Evolutionary conservation across 2,888 invertebrate genomes (phyloP).

Genomic region (Acanthopleura granulata): DNA sequence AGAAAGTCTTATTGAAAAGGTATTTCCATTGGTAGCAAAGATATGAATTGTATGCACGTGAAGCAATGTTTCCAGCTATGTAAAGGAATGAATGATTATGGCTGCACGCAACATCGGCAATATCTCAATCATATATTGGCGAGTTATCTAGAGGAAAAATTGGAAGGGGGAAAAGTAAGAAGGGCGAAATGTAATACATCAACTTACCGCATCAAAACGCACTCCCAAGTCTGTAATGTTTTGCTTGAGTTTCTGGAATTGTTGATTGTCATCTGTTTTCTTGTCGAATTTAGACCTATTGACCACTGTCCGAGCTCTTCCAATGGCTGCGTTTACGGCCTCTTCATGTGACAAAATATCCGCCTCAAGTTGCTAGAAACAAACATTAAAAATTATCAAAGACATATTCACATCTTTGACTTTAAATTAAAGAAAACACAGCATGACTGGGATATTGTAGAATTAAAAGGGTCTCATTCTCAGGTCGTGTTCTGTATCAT

Average conservation of each 20-base stretch:
- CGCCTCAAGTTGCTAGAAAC: constrained; percentile 48
- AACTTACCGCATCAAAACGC: constrained; percentile 60
- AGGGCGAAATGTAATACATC: background rate
- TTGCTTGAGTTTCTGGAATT: constrained; percentile 63
- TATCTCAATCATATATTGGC: too few species aligned
- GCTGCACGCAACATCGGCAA: too few species aligned
- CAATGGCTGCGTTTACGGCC: constrained; percentile 44
- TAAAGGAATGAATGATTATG: too few species aligned
- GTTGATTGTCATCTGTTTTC: constrained; percentile 57
- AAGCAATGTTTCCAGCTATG: background rate
- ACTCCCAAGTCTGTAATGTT: constrained; percentile 63
- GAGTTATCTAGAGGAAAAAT: background rate
- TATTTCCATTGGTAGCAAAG: too few species aligned
- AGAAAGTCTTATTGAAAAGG: too few species aligned
- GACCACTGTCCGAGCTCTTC: constrained; percentile 52
- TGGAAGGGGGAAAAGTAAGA: background rate
- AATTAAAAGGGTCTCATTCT: too few species aligned
- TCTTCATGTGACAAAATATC: constrained; percentile 44
- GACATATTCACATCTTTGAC: too few species aligned
- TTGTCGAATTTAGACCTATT: constrained; percentile 44
- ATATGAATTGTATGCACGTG: background rate
- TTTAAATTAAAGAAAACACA: too few species aligned
- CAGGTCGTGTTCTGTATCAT: too few species aligned
- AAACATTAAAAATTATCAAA: constrained; percentile 1
- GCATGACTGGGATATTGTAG: too few species aligned